Evolutionary conservation across 2,113 vertebrate genomes (phyloP), one percentile per base, ranked within the genome.

Genomic region (Stictonetta naevosa): DNA sequence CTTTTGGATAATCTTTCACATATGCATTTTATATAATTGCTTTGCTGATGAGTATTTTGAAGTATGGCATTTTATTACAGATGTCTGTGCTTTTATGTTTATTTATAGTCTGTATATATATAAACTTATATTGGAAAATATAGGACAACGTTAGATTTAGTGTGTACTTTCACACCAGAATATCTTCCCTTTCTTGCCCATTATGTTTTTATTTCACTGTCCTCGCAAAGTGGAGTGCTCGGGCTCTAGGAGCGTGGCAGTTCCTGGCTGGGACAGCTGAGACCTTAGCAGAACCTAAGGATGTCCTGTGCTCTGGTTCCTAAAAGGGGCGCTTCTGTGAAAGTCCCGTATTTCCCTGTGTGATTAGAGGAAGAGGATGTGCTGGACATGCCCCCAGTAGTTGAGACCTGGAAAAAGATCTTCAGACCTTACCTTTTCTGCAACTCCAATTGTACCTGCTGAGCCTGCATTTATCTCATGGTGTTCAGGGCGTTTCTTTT

Each of bases 291-390:
- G 75, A 46, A 79, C n/a, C 40, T 34, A 18, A 55, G 52, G 40
- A 11, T 81, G 25, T 40, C 36, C 44, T 40, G 0, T 77, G 19
- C 59, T 77, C 33, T 53, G 19, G 22, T 18, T 85, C 69, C 66
- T 3, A 0, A 6, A 26, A 55, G 20, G 20, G 29, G 33, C 34
- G 40, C 3, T 33, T 71, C 36, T 71, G 72, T 66, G 38, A 13
- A 56, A 50, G 6, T 46, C 14, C 8, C 29, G 1, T 74, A 46
- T 53, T 68, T 58, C 33, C 60, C 66, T 23, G 18, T 29, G 29
- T 0, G 0, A 71, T 88, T 86, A 62, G 33, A 81, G 29, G 13
- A 34, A 26, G 13, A 13, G 17, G 55, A 19, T 33, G 7, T 46
- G 23, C 44, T 83, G 53, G 10, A 44, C 87, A 33, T 62, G 15